phyloP scores from a whole-genome alignment of 2,797 vertebrate genomes.

The Avahi laniger region DNA sequence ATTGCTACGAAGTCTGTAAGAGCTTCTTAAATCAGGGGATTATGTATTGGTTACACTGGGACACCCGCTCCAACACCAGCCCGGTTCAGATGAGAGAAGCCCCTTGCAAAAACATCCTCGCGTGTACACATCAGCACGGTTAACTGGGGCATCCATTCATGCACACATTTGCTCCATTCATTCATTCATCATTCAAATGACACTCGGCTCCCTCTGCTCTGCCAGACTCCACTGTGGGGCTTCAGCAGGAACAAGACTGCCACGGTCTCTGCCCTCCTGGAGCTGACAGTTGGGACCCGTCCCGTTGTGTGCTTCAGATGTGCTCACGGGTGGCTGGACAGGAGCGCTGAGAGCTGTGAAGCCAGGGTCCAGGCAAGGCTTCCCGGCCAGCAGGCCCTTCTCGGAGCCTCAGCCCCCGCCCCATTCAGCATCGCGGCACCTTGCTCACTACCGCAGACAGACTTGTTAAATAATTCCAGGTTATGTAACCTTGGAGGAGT shows the following conservation, averaged over 20 bases:
- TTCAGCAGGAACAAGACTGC: not conserved
- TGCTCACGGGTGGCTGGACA: not conserved
- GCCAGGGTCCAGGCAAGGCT: not conserved
- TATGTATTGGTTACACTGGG: not conserved
- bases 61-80: not conserved
- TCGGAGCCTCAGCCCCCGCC: not conserved
- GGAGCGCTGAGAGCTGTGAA: not conserved
- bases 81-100: not conserved
- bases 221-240: not conserved
- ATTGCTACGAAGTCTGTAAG: not conserved
- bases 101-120: not conserved
- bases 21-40: slow-evolving; percentile 45
- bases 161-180: not conserved
- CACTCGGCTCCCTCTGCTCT: not conserved
- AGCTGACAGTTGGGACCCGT: not conserved
- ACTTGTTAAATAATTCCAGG: not conserved
- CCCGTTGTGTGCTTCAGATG: not conserved
- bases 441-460: not conserved
- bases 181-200: not conserved
- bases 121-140: not conserved
- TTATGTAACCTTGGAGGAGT: not conserved
- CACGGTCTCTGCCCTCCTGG: not conserved
- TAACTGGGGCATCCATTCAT: too few species aligned
- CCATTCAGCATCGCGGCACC: not conserved
- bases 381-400: not conserved